Conservation (phyloP, 2,888 invertebrate species). For the Carcina quercana region DNA sequence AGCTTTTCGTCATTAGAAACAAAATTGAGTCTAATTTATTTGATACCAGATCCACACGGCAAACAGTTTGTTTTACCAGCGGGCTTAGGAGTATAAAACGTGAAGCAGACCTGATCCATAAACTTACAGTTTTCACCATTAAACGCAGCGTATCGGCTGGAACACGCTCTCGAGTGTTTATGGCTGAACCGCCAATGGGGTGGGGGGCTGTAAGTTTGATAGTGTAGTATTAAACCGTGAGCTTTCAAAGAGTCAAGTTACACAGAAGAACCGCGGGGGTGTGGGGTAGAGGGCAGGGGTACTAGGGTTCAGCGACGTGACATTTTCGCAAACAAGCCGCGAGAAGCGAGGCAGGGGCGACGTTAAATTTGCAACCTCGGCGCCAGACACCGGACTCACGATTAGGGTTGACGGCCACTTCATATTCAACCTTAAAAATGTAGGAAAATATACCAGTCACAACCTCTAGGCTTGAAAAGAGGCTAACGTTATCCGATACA, state of each 20-base stretch:
- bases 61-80: too few species aligned
- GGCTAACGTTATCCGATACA: not conserved
- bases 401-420: conserved; percentile 25
- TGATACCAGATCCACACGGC: too few species aligned
- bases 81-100: not conserved
- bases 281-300: conserved; percentile 18
- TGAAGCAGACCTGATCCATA: conserved; percentile 5
- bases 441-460: not conserved
- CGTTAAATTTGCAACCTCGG: conserved; percentile 46
- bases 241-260: conserved; percentile 41
- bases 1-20: not conserved
- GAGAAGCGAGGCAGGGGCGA: conserved; percentile 34
- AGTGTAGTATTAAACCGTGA: conserved; percentile 29
- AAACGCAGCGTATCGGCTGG: conserved; percentile 11
- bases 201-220: conserved; percentile 27
- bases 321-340: conserved; percentile 60
- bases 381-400: conserved; percentile 23
- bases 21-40: too few species aligned
- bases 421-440: not conserved
- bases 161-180: conserved; percentile 22
- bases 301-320: conserved; percentile 44
- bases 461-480: not conserved
- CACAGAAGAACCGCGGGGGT: conserved; percentile 32
- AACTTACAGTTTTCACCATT: conserved; percentile 12
- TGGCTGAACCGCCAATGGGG: conserved; percentile 24